Evolutionary conservation across 2,888 invertebrate species (phyloP).

Genomic region (Erpobdella octoculata): DNA sequence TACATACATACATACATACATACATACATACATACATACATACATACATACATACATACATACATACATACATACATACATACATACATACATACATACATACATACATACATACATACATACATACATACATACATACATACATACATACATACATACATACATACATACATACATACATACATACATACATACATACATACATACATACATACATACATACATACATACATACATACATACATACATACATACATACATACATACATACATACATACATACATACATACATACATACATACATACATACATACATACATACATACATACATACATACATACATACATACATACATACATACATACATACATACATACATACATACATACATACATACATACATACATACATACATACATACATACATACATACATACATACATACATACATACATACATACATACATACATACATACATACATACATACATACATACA

Average conservation of each 20-base stretch:
- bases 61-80: too few relatives aligned
- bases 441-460: slow-evolving; percentile 30
- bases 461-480: slow-evolving; percentile 25
- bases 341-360: background rate
- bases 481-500: slow-evolving; percentile 13
- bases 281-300: background rate
- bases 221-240: too few relatives aligned
- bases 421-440: slow-evolving; percentile 30
- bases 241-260: background rate
- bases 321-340: background rate
- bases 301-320: background rate
- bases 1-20: background rate
- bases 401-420: slow-evolving; percentile 22
- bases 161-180: too few relatives aligned
- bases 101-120: too few relatives aligned
- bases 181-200: too few relatives aligned
- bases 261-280: background rate
- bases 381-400: slow-evolving; percentile 10
- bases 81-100: too few relatives aligned
- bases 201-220: too few relatives aligned
- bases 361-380: too few relatives aligned
- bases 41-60: too few relatives aligned
- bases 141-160: too few relatives aligned
- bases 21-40: too few relatives aligned
- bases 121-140: too few relatives aligned